A percentile compares a stretch with the other conserved stretches of the same genome.
These are phyloP conservation scores for Agrochola litura DNA, from an alignment of 2,888 invertebrate genomes.

Conservation along the genomic window DNA sequence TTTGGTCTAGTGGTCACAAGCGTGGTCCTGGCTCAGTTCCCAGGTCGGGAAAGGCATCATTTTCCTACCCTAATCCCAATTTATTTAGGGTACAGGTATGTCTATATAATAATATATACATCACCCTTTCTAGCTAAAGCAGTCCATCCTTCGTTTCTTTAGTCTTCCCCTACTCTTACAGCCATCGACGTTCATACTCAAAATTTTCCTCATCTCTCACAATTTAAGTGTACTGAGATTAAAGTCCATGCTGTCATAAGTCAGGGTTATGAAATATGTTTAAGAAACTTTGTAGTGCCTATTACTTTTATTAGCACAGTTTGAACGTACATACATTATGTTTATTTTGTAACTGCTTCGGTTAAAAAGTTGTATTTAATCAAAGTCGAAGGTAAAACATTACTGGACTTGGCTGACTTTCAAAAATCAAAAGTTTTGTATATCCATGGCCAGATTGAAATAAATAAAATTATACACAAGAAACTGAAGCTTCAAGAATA, in stretches of 20 bases:
- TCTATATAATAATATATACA: not conserved
- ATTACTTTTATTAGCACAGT: conserved; percentile 16
- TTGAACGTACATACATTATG: not conserved
- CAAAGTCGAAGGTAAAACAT: conserved; percentile 21
- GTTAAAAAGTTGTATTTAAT: conserved; percentile 16
- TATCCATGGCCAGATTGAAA: not conserved
- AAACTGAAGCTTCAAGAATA: too few species aligned
- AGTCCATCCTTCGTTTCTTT: not conserved
- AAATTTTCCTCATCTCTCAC: not conserved
- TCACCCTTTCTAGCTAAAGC: not conserved
- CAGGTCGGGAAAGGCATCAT: too few species aligned
- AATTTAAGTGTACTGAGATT: conserved; percentile 15
- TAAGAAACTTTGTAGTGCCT: conserved; percentile 13
- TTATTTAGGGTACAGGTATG: not conserved
- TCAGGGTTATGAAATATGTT: conserved; percentile 26
- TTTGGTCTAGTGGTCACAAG: too few species aligned
- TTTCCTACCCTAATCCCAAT: too few species aligned
- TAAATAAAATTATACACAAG: not conserved
- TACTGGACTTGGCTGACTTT: not conserved
- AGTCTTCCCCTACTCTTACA: not conserved
- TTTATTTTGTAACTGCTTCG: conserved; percentile 15
- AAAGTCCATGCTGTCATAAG: conserved; percentile 19
- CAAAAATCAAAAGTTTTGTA: conserved; percentile 1
- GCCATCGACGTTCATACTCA: not conserved
- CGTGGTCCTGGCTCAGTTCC: too few species aligned